Percentiles rank a stretch among this genome's conserved stretches.
These are phyloP conservation scores for Spilarctia lutea DNA, from an alignment of 2,888 invertebrate species.

Conservation along the genomic window DNA sequence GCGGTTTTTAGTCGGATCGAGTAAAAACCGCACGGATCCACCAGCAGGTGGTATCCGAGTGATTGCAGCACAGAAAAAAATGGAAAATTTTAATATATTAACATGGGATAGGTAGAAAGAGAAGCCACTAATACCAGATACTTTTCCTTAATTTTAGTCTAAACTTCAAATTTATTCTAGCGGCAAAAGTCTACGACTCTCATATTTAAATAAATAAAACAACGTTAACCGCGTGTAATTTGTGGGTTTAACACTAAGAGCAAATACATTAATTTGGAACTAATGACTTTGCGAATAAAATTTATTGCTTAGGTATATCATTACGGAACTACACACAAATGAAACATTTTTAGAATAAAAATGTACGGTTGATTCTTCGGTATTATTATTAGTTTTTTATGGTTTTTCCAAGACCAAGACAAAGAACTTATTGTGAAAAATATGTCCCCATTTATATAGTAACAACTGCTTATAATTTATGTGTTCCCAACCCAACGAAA, in stretches of 20 bases:
- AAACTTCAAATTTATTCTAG: neutral
- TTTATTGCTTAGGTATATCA: conserved; percentile 24
- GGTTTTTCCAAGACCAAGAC: neutral
- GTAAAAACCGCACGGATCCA: no score
- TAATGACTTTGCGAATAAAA: conserved; percentile 31
- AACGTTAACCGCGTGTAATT: conserved; percentile 17
- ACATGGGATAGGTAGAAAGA: neutral
- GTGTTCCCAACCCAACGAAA: neutral
- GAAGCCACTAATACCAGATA: neutral
- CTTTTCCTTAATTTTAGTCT: neutral
- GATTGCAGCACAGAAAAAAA: no score
- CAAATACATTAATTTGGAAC: conserved; percentile 35
- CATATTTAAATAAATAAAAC: conserved; percentile 15
- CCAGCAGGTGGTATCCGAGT: no score
- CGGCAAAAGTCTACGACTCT: neutral
- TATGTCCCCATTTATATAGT: no score
- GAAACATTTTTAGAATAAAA: neutral
- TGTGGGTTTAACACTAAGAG: conserved; percentile 22
- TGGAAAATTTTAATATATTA: no score
- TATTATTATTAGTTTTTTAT: neutral
- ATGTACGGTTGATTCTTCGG: neutral
- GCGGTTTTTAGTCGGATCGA: no score
- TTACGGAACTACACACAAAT: neutral
- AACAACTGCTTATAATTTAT: neutral
- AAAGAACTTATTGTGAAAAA: no score